Evolutionary conservation across 1,140 invertebrate genomes (phyloP).

Genomic region (Anthonomus grandis): DNA sequence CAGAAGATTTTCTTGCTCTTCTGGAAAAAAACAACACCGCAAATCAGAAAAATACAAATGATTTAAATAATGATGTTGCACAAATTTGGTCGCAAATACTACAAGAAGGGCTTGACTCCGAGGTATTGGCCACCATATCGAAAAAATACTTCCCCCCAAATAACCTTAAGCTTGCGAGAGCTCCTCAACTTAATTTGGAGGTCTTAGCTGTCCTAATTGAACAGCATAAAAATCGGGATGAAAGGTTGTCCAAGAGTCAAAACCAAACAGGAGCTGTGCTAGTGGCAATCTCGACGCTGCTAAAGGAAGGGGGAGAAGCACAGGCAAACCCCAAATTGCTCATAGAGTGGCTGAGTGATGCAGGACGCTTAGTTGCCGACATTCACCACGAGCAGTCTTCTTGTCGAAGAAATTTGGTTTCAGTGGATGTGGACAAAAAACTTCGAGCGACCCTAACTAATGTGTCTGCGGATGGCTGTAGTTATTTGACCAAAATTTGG

Average conservation of each 20-base stretch:
- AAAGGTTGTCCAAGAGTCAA: background rate
- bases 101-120: background rate
- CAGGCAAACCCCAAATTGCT: background rate
- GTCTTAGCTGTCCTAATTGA: background rate
- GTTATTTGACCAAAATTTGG: constrained; percentile 2
- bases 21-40: background rate
- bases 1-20: background rate
- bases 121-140: too few species aligned
- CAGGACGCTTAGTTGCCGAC: background rate
- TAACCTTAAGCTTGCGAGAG: background rate
- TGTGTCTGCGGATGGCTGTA: background rate
- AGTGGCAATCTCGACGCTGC: background rate
- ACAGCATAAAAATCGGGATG: background rate
- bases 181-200: background rate
- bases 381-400: background rate
- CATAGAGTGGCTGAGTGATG: constrained; percentile 1
- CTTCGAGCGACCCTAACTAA: background rate
- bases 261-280: background rate
- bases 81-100: background rate
- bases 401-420: background rate
- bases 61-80: background rate
- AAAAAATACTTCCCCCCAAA: background rate
- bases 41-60: background rate
- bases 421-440: background rate
- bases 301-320: background rate